Base-by-base conservation (phyloP, 2,888 invertebrate species). In the Megaustenia siamemsis region DNA sequence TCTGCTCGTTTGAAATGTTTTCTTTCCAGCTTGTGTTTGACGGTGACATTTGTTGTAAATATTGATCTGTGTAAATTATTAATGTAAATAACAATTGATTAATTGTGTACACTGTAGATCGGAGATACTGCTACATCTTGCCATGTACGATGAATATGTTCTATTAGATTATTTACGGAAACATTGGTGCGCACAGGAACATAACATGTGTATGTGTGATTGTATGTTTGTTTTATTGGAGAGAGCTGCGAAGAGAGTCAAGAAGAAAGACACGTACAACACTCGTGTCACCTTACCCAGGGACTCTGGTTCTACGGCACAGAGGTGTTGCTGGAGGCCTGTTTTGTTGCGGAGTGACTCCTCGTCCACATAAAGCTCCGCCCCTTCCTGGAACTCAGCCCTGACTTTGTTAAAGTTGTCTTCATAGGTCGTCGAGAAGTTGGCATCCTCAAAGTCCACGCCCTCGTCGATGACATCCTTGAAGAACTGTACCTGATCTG, bases 281-380 rank as follows among this genome's bases (percentile, higher is more conserved):
- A 35, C 21, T 45, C 32, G 21, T 32, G 81, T n/a, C 71, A 78
- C 3, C 76, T 82, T 76, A 82, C 82, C 82, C 38, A 82, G 40
- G 28, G 82, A 82, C 5, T 63, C 82, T 28, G 82, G 82, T 21
- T 32, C 32, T 35, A 24, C 5, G 1, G 82, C 66, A 28, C 82
- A 82, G 35, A 82, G 40, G 35, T 76, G 49, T 21, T 73, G 63
- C 2, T 1, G 0, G 18, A 18, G 18, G 10, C 35, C 24, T 32
- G 43, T 49, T 6, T 76, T 10, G 1, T 28, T 8, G 49, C 32
- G 63, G 2, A 76, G 76, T n/a, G 24, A 28, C 1, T 45, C 75
- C 21, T 82, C 75, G 35, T 82, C 73, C 0, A 82, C 75, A 45
- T 24, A 66, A 32, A 82, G 69, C 49, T 75, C 82, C 5, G 63